A percentile compares a stretch with the other conserved stretches of the same genome.
Evolutionary conservation across 1,140 invertebrate genomes (phyloP).

Genomic region (Drosophila quadrilineata): DNA sequence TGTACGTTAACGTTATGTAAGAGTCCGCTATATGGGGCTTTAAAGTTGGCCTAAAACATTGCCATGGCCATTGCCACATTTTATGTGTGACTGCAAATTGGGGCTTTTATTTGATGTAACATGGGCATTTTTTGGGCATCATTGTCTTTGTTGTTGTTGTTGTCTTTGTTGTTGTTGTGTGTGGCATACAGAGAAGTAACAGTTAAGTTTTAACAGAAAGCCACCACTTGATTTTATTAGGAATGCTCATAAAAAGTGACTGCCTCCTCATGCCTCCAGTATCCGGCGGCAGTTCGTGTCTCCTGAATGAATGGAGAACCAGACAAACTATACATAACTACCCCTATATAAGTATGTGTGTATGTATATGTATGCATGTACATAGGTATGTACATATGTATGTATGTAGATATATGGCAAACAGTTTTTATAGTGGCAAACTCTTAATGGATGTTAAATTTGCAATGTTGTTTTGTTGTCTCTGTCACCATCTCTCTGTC

Average conservation of each 20-base stretch:
- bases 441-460: slow-evolving; percentile 37
- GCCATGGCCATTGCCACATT: slow-evolving; percentile 43
- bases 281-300: too few relatives aligned
- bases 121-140: slow-evolving; percentile 33
- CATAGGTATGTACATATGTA: too few relatives aligned
- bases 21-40: slow-evolving; percentile 22
- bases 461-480: slow-evolving; percentile 6
- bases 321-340: too few relatives aligned
- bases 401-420: background rate
- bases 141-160: slow-evolving; percentile 5
- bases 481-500: background rate
- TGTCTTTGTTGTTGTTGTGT: slow-evolving; percentile 24
- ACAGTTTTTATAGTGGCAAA: slow-evolving; percentile 35
- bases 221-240: slow-evolving; percentile 76
- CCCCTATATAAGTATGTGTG: too few relatives aligned
- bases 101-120: slow-evolving; percentile 64
- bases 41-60: too few relatives aligned
- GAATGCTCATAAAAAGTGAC: slow-evolving; percentile 63
- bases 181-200: slow-evolving; percentile 46
- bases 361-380: too few relatives aligned
- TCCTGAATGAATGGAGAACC: too few relatives aligned
- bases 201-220: slow-evolving; percentile 70
- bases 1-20: background rate
- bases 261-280: slow-evolving; percentile 12
- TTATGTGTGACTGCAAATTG: slow-evolving; percentile 62